These are phyloP conservation scores for Sturnus vulgaris DNA, from an alignment of 2,113 vertebrate genomes.

Conservation along the genomic window DNA sequence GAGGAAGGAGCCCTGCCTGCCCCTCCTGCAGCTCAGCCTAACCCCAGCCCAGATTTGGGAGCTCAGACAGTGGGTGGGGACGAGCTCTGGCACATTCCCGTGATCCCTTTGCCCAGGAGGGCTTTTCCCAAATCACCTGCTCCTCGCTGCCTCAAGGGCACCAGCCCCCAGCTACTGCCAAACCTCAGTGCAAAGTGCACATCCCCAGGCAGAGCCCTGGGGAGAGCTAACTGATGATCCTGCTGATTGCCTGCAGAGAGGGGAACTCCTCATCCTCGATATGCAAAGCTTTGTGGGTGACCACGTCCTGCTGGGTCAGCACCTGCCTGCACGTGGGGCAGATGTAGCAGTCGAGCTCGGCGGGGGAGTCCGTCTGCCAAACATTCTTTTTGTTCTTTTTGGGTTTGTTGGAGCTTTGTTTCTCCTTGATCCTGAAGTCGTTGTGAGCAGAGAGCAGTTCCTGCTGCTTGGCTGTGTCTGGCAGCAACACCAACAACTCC, in stretches of 20 bases:
- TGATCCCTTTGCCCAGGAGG: not conserved
- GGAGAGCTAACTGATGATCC: conserved; percentile 87
- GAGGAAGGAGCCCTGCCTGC: not conserved
- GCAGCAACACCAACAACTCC: conserved; percentile 90
- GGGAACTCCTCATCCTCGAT: conserved; percentile 88
- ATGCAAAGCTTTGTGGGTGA: conserved; percentile 87
- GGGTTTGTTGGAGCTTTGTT: conserved; percentile 71
- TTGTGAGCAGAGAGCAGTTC: conserved; percentile 91
- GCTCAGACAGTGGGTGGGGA: not conserved
- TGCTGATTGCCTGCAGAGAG: conserved; percentile 90
- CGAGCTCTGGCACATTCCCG: not conserved
- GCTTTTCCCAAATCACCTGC: not conserved
- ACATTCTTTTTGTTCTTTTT: conserved; percentile 86
- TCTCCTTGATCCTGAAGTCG: conserved; percentile 78
- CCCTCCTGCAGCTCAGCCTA: not conserved
- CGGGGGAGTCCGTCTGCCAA: conserved; percentile 76
- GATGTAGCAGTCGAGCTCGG: conserved; percentile 86
- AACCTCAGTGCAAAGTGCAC: conserved; percentile 21
- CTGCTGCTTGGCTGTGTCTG: conserved; percentile 90
- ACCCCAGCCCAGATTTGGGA: not conserved
- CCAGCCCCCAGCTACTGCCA: not conserved
- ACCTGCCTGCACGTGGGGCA: conserved; percentile 94
- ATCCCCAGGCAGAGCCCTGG: not conserved
- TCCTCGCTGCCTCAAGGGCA: not conserved
- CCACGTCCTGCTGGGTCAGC: conserved; percentile 84